These are phyloP conservation scores for Cyanistes caeruleus DNA, from an alignment of 2,113 vertebrate genomes.

Conservation along the genomic window DNA sequence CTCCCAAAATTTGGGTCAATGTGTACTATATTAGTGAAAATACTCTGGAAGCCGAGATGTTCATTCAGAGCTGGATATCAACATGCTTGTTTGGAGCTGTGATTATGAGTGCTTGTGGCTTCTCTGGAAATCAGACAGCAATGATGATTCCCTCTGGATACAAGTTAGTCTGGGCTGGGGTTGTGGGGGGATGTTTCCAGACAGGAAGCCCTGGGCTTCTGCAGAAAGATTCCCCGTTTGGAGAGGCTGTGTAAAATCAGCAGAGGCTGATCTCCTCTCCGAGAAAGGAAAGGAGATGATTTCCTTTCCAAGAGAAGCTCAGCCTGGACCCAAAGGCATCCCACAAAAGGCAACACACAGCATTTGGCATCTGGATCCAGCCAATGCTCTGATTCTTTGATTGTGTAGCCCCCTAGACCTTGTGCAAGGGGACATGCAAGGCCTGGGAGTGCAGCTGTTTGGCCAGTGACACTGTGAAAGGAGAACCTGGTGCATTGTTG, in stretches of 20 bases:
- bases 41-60: not conserved
- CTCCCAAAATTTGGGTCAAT: not conserved
- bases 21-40: constrained; percentile 19
- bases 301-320: not conserved
- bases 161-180: not conserved
- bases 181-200: not conserved
- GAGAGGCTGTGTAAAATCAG: not conserved
- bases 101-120: not conserved
- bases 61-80: not conserved
- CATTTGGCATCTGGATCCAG: not conserved
- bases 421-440: not conserved
- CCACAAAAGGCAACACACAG: not conserved
- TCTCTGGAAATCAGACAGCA: not conserved
- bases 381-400: not conserved
- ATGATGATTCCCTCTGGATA: not conserved
- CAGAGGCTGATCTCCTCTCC: not conserved
- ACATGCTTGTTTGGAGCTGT: not conserved
- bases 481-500: not conserved
- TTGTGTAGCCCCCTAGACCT: not conserved
- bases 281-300: not conserved
- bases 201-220: not conserved
- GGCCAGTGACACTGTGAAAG: not conserved
- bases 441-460: not conserved
- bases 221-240: not conserved
- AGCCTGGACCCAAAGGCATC: not conserved